Evolutionary conservation across 2,888 invertebrate species (phyloP).

Genomic region (Galerucella calmariensis): DNA sequence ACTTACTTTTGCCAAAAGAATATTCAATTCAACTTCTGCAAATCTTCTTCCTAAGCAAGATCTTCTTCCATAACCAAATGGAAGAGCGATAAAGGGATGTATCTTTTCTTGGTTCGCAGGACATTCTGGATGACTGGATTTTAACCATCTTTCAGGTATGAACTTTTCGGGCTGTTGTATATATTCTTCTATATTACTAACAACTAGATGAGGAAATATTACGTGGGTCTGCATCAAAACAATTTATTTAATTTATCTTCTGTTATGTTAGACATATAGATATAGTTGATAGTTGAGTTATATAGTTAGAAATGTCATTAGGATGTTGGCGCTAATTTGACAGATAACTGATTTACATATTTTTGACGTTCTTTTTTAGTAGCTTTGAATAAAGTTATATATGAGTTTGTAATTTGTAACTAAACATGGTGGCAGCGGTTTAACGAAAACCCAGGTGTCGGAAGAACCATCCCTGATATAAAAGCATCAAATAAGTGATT

Average conservation of each 20-base stretch:
- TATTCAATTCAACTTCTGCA: conserved; percentile 83
- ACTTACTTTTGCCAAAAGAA: conserved; percentile 78
- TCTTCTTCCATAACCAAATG: conserved; percentile 81
- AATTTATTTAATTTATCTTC: conserved; percentile 1
- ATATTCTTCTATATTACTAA: conserved; percentile 78
- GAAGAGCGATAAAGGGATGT: conserved; percentile 80
- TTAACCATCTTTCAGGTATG: conserved; percentile 83
- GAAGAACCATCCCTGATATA: too few species aligned
- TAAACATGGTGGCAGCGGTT: too few species aligned
- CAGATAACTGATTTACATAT: too few species aligned
- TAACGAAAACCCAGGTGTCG: too few species aligned
- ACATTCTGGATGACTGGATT: conserved; percentile 60
- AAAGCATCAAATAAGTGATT: too few species aligned
- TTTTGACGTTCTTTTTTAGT: too few species aligned
- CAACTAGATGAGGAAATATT: conserved; percentile 81
- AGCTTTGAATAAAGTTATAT: too few species aligned
- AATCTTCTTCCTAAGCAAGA: conserved; percentile 84
- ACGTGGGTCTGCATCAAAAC: conserved; percentile 74
- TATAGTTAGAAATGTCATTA: too few species aligned
- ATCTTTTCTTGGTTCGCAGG: conserved; percentile 68
- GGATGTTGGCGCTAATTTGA: too few species aligned
- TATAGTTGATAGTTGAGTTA: too few species aligned
- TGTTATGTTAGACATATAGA: too few species aligned
- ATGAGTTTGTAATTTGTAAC: too few species aligned
- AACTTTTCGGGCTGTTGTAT: conserved; percentile 78